These are phyloP conservation scores for Tolypeutes matacus DNA, from an alignment of 2,797 vertebrate species.

Conservation along the genomic window DNA sequence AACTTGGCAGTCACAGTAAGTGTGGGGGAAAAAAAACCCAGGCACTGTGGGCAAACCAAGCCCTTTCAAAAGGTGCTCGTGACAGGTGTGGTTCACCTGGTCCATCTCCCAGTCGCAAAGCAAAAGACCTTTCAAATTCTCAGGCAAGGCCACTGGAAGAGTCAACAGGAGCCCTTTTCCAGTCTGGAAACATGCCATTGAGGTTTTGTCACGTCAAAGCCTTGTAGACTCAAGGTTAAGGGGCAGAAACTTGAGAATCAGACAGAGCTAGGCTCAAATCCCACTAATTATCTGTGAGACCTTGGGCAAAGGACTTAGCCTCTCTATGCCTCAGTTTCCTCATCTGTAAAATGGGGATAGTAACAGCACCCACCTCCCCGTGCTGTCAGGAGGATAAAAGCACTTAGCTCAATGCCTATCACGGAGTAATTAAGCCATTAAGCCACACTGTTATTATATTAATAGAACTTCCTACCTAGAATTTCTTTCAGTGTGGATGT, in stretches of 20 bases:
- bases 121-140: background rate
- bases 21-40: background rate
- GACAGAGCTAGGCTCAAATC: background rate
- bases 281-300: background rate
- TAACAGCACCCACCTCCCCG: background rate
- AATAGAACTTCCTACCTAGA: background rate
- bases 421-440: background rate
- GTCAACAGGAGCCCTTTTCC: background rate
- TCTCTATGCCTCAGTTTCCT: background rate
- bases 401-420: background rate
- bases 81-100: background rate
- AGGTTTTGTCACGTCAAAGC: background rate
- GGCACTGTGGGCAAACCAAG: fast-evolving
- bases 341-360: background rate
- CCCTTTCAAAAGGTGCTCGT: background rate
- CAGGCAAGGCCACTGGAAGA: background rate
- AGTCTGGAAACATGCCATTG: background rate
- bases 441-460: background rate
- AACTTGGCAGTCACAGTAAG: background rate
- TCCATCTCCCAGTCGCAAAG: background rate
- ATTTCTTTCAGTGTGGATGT: background rate
- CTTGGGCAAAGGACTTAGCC: background rate
- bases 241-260: background rate
- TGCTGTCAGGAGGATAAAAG: background rate
- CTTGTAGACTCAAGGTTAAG: background rate